Evolutionary conservation across 2,113 vertebrate genomes (phyloP), one percentile per base, ranked within the genome.

Genomic region (Burhinus oedicnemus): DNA sequence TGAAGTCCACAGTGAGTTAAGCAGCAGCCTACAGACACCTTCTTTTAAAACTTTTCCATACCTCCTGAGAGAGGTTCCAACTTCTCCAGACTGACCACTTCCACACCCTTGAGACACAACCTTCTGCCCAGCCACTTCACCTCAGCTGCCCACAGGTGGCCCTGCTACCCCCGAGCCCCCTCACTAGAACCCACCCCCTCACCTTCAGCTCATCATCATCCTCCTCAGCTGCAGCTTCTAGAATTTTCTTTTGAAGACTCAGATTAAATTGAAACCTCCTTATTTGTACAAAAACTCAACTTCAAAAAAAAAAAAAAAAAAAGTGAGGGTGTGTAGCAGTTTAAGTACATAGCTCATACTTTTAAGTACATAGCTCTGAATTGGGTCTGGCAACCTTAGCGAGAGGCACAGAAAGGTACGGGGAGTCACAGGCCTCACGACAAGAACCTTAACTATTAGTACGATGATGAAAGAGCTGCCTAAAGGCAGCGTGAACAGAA

Each of bases 71-170:
- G 30, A 30, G 15, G 42, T 15, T 83, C 8, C n/a, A 17, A 3
- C 32, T 45, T 12, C 32, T 32, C 9, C 1, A 1, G 12, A 10
- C 44, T 19, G 11, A 2, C 0, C 6, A 1, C 5, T 9, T 8
- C 58, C 32, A 1, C 3, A 4, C 6, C 47, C 16, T 5, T 1
- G 6, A 40, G 5, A 7, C 15, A 5, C 36, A 25, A 3, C 3
- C 34, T 21, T 11, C 47, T 1, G 0, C 12, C 11, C 36, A 5
- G 8, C 20, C 5, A 0, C 62, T 4, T 30, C 27, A 2, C 38
- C 60, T 5, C 16, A 18, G 0, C 5, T 14, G 12, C 58, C 13
- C 68, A 5, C 84, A 71, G 62, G 13, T 15, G 34, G 14, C 1
- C 3, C 44, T 34, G 32, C 61, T 10, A 0, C 3, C 16, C 22